A percentile compares a stretch with the other conserved stretches of the same genome.
Conservation (phyloP, 2,113 vertebrate genomes). For the Callaeas wilsoni region DNA sequence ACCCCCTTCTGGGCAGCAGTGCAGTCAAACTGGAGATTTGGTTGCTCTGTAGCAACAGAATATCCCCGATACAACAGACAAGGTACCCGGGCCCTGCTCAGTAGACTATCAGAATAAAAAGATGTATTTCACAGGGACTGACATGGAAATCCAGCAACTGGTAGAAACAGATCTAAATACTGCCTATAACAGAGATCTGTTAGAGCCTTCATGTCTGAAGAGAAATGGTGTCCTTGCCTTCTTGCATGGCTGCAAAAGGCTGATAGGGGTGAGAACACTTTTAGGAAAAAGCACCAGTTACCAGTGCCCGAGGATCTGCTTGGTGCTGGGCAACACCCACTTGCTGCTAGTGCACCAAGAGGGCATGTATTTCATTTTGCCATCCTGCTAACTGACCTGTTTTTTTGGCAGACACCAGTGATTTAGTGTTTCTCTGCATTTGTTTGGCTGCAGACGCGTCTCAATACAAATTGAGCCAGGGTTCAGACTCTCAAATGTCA, state of each 20-base stretch:
- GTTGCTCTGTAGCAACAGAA: not conserved
- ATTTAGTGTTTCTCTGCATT: not conserved
- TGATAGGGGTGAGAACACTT: not conserved
- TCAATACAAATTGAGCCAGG: not conserved
- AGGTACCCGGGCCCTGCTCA: not conserved
- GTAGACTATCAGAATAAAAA: not conserved
- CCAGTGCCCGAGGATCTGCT: not conserved
- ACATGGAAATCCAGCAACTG: not conserved
- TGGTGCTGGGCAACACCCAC: not conserved
- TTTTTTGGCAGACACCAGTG: not conserved
- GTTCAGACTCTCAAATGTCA: not conserved
- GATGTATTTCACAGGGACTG: not conserved
- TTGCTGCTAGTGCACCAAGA: not conserved
- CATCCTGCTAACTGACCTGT: not conserved
- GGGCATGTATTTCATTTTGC: not conserved
- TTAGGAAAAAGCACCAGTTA: not conserved
- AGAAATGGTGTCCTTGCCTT: not conserved
- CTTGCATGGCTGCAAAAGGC: not conserved
- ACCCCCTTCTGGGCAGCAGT: not conserved
- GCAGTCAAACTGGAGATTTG: not conserved
- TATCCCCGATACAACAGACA: not conserved
- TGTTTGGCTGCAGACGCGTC: not conserved
- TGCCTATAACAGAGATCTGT: not conserved
- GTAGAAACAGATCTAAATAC: not conserved
- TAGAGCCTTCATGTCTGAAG: not conserved